Evolutionary conservation across 2,888 invertebrate species (phyloP), one percentile per base, ranked within the genome.

Genomic region (Hirtodrosophila duncani): DNA sequence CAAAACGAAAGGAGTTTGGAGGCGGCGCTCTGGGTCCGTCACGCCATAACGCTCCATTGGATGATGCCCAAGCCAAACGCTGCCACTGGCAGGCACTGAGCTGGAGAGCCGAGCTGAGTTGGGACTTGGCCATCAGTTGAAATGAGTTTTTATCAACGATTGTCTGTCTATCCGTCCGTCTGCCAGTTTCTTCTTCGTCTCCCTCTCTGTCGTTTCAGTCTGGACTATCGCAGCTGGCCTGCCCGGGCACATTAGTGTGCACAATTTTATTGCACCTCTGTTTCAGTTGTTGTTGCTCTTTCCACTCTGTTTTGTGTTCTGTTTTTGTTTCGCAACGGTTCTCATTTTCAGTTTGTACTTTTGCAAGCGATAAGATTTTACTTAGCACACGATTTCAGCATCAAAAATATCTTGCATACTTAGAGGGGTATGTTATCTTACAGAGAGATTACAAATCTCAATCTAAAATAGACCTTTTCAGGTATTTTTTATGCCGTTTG

Each of bases 181-280:
- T n/a, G n/a, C n/a, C n/a, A n/a, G n/a, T n/a, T n/a, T n/a, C n/a
- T n/a, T n/a, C n/a, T n/a, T n/a, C n/a, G n/a, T n/a, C n/a, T n/a
- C 31, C 42, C 42, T 18, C 16, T 42, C 26, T 14, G 20, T 26
- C 38, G 21, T 23, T 3, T 38, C 21, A 10, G 13, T 13, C 23
- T 23, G 18, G 30, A 13, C 37, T 20, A n/a, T n/a, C n/a, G n/a
- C n/a, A n/a, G n/a, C 53, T 44, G 38, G 26, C 51, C 21, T 29
- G 33, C 42, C 29, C 16, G 31, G 51, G 60, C 64, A 70, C 81
- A 83, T 81, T 81, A 83, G 81, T 67, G 67, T 48, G 71, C 56
- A 67, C 65, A 64, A 67, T 83, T 83, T 83, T 82, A 83, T 83
- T 81, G 81, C 74, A 83, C 82, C 83, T 82, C 83, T 65, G 81